Evolutionary conservation across 2,113 vertebrate species (phyloP).

Genomic region (Rhynchomys soricoides): DNA sequence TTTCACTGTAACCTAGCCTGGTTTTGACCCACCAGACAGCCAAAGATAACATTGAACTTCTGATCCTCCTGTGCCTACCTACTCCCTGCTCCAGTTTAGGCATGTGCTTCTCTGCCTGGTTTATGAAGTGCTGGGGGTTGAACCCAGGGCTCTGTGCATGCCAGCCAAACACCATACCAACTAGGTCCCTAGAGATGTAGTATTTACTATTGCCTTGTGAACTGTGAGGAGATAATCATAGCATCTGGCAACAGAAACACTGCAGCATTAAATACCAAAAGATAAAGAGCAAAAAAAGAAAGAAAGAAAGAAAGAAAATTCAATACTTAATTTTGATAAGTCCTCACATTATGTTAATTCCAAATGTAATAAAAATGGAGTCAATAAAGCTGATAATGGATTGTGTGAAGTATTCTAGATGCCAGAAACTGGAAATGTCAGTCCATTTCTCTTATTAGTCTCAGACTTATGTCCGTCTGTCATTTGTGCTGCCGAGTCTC

Average conservation of each 20-base stretch:
- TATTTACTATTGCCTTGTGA: not conserved
- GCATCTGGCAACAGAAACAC: not conserved
- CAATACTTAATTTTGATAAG: conserved; percentile 16
- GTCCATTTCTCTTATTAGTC: not conserved
- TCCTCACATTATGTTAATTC: not conserved
- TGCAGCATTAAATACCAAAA: not conserved
- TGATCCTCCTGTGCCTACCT: too few species aligned
- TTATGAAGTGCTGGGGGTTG: not conserved
- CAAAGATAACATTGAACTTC: not conserved
- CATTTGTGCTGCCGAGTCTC: not conserved
- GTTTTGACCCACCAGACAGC: not conserved
- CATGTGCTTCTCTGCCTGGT: not conserved
- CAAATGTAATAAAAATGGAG: not conserved
- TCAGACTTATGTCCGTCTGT: not conserved
- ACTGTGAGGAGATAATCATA: not conserved
- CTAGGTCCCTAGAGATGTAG: not conserved
- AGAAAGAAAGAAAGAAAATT: too few species aligned
- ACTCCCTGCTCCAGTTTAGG: fast-evolving
- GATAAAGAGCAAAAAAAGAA: not conserved
- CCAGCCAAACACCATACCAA: not conserved
- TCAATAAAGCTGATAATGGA: too few species aligned
- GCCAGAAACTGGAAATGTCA: not conserved
- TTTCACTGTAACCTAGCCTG: not conserved
- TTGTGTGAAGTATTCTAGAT: not conserved
- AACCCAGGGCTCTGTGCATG: not conserved